These are phyloP conservation scores for Falco columbarius DNA, from an alignment of 2,797 vertebrate genomes.

Conservation along the genomic window DNA sequence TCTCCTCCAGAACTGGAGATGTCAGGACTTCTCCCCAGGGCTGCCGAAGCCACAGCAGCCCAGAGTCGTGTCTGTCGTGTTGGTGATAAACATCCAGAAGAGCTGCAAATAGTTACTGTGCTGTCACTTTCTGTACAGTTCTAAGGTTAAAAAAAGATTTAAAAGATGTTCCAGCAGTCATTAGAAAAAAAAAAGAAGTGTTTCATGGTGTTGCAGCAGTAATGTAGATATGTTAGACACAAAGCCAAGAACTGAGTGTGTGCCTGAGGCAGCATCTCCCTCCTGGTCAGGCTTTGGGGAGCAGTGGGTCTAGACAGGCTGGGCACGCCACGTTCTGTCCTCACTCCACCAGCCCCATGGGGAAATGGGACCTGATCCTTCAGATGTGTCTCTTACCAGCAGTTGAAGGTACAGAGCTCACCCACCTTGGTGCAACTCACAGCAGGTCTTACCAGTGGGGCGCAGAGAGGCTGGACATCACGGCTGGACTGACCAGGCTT, in stretches of 20 bases:
- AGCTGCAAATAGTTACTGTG: background rate
- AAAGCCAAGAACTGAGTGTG: background rate
- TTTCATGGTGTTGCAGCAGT: background rate
- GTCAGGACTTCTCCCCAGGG: constrained; percentile 15
- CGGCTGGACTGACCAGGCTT: background rate
- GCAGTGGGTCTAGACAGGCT: background rate
- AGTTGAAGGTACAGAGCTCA: background rate
- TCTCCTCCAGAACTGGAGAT: constrained; percentile 18
- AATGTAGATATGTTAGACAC: background rate
- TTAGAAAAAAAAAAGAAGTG: background rate
- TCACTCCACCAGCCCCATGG: background rate
- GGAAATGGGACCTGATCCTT: background rate
- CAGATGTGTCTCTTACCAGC: background rate
- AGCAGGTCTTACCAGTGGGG: background rate
- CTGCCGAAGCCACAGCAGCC: background rate
- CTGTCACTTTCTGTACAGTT: constrained; percentile 20
- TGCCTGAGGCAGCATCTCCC: background rate
- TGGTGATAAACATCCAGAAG: background rate
- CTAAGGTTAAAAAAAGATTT: background rate
- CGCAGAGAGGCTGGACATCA: background rate
- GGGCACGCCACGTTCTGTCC: background rate
- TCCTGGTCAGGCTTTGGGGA: background rate
- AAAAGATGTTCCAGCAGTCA: background rate
- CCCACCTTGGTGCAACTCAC: fast-evolving
- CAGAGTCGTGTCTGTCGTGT: background rate